A percentile compares a stretch with the other conserved stretches of the same genome.
phyloP scores from a whole-genome alignment of 1,140 invertebrate species.

The Argopecten irradians region DNA sequence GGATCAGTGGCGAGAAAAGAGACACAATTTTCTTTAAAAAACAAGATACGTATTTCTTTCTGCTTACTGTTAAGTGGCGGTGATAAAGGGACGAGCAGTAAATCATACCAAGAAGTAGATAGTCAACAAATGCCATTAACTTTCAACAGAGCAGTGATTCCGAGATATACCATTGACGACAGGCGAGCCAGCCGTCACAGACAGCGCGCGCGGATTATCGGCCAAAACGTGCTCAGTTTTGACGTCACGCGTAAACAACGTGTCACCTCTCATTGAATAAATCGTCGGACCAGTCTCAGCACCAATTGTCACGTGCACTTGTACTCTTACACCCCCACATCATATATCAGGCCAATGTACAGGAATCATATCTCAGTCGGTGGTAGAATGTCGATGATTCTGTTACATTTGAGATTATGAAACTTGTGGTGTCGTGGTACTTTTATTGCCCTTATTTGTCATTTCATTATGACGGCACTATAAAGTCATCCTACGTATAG shows the following conservation, averaged over 20 bases:
- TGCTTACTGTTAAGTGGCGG: neutral
- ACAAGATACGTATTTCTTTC: neutral
- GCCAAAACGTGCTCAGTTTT: neutral
- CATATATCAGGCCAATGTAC: no score
- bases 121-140: neutral
- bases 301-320: neutral
- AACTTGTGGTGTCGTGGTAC: no score
- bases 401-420: no score
- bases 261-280: conserved; percentile 10
- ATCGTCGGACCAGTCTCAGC: neutral
- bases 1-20: neutral
- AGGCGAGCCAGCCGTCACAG: neutral
- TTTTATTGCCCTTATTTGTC: no score
- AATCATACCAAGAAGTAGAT: conserved; percentile 2
- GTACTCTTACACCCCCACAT: neutral
- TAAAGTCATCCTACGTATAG: no score
- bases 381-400: no score
- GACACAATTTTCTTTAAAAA: neutral
- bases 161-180: neutral
- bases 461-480: no score
- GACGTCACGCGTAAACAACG: neutral
- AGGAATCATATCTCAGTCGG: neutral
- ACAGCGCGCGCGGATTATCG: conserved; percentile 1
- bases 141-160: conserved; percentile 6
- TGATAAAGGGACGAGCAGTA: neutral